Evolutionary conservation across 2,888 invertebrate species (phyloP).

Genomic region (Zygogramma bicolorata): DNA sequence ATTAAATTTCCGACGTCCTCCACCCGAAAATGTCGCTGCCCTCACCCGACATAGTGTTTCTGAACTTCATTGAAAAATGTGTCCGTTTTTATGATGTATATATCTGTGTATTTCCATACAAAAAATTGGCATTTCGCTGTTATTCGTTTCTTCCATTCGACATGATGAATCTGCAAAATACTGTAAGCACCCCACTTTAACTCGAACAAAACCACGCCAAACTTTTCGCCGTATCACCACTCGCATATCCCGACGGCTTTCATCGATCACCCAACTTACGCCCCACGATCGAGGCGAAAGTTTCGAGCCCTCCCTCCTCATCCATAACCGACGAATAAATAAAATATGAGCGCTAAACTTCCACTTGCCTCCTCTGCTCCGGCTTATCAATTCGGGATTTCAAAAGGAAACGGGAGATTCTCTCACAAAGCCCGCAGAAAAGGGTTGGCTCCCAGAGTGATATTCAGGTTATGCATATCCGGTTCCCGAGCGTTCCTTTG

Average conservation of each 20-base stretch:
- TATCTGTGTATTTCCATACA: no score
- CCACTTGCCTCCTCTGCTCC: background rate
- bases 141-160: no score
- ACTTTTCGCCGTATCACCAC: background rate
- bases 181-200: no score
- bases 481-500: background rate
- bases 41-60: no score
- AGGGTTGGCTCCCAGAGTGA: background rate
- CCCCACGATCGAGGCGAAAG: background rate
- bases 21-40: no score
- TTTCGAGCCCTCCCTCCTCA: background rate
- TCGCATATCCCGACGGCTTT: background rate
- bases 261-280: background rate
- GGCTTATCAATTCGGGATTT: background rate
- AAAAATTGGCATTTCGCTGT: no score
- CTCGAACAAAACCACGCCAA: background rate
- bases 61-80: no score
- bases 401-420: conserved; percentile 7
- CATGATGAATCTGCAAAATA: no score
- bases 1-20: no score
- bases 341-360: conserved; percentile 4
- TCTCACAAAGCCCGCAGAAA: background rate
- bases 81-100: no score
- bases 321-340: background rate
- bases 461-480: background rate